Percentiles rank a stretch among this genome's conserved stretches.
Evolutionary conservation across 30 jellyfish, hydroid and myxozoan genomes (phyloP).

Genomic region (Sanderia malayensis): DNA sequence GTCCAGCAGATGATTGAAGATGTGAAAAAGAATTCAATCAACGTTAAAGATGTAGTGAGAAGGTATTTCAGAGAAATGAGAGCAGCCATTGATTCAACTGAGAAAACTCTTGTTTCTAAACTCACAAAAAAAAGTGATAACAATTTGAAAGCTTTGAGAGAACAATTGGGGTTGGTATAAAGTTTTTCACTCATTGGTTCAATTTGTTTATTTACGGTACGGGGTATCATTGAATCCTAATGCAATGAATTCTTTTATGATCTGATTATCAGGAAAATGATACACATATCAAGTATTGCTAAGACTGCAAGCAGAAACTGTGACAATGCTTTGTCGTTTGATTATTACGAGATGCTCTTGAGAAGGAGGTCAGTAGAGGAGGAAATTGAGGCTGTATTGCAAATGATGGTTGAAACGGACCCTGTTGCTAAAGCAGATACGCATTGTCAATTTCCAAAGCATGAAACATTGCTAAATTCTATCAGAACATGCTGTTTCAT

Average conservation of each 20-base stretch:
- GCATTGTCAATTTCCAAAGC: slow-evolving; percentile 72
- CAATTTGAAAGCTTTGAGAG: slow-evolving; percentile 44
- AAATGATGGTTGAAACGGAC: slow-evolving; percentile 49
- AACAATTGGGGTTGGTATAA: slow-evolving; percentile 56
- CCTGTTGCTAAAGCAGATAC: slow-evolving; percentile 45
- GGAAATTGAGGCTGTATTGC: slow-evolving; percentile 38
- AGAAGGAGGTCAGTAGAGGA: slow-evolving; percentile 59
- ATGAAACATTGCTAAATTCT: slow-evolving; percentile 52
- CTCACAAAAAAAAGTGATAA: slow-evolving; percentile 25
- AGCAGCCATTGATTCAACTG: slow-evolving; percentile 49
- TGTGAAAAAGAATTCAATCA: slow-evolving; percentile 43
- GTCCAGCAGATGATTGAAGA: slow-evolving; percentile 69
- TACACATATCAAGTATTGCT: slow-evolving; percentile 60
- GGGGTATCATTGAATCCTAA: no score
- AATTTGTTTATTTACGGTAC: no score
- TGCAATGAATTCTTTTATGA: no score
- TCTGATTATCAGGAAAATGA: slow-evolving; percentile 52
- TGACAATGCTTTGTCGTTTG: slow-evolving; percentile 59
- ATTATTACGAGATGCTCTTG: slow-evolving; percentile 66
- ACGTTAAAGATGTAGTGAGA: slow-evolving; percentile 44
- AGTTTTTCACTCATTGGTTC: no score
- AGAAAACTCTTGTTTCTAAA: slow-evolving; percentile 34
- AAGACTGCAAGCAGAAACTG: slow-evolving; percentile 70
- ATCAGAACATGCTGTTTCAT: slow-evolving; percentile 48
- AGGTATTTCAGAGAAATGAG: slow-evolving; percentile 53